Evolutionary conservation across 1,140 invertebrate genomes (phyloP), one percentile per base, ranked within the genome.

Genomic region (Pseudomyrmex gracilis): DNA sequence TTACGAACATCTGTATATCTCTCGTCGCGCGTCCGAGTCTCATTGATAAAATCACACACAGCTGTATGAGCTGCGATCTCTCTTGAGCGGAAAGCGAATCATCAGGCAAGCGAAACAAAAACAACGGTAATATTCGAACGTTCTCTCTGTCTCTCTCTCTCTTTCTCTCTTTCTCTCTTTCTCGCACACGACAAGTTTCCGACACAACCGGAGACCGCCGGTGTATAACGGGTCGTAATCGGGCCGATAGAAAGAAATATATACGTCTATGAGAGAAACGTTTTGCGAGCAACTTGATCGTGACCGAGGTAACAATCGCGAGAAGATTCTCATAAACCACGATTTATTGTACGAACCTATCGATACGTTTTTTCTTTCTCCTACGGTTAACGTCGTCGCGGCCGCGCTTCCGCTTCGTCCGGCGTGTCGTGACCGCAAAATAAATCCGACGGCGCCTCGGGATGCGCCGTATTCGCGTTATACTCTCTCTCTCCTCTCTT

Each of bases 371-470:
- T 82, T 86, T 87, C 70, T 84, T 34, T 34, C 34, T 34, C 0
- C 22, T 57, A n/a, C 20, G 20, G 61, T n/a, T 55, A 57, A 15
- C 64, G 53, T 70, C 64, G 76, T 12, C 57, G 70, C 60, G 24
- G 58, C 66, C 66, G 55, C 34, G 73, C 80, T 87, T 83, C 71
- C 47, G 85, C 34, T 83, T 58, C 68, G 68, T 70, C 70, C 68
- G 57, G 55, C 84, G 85, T 76, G 20, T 71, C 89, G 88, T 88
- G 89, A 91, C 77, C 88, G 80, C 89, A 89, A 90, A 89, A 89
- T 83, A 80, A 89, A 86, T 85, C 83, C 53, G 63, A 84, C 80
- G 86, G 87, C 85, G 83, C 78, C 82, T 88, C 84, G 73, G 70
- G 55, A 70, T 76, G 78, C 78, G 34, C 73, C 17, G 17, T 61